phyloP scores from a whole-genome alignment of 2,797 vertebrate genomes.

The Brachymystax lenok region DNA sequence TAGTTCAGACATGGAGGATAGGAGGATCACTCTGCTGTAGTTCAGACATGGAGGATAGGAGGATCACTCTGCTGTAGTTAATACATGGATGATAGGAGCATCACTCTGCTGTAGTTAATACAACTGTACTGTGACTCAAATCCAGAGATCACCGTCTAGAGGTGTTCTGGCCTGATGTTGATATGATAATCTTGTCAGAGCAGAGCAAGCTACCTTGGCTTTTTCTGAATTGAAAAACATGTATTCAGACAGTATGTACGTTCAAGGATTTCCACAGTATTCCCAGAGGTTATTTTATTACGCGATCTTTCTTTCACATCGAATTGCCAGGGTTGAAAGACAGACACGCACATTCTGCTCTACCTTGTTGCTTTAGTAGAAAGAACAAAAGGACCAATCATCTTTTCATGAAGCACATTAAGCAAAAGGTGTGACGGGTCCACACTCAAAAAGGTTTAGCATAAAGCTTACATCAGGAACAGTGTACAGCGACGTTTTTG shows the following conservation, averaged over 20 bases:
- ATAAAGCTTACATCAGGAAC: no score
- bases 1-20: no score
- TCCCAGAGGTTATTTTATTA: background rate
- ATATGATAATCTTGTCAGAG: background rate
- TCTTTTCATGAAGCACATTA: conserved; percentile 9
- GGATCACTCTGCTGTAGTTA: no score
- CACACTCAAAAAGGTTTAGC: no score
- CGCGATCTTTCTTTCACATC: background rate
- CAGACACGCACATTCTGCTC: background rate
- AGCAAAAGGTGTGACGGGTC: background rate
- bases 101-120: background rate
- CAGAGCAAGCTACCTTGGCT: background rate
- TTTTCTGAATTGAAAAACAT: background rate
- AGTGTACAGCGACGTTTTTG: no score
- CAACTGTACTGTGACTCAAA: background rate
- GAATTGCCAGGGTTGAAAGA: conserved; percentile 17
- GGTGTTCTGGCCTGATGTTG: background rate
- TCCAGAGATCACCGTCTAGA: background rate
- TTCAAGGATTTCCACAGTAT: background rate
- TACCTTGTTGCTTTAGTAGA: conserved; percentile 15
- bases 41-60: no score
- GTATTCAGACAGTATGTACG: background rate
- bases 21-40: no score
- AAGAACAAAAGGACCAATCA: conserved; percentile 30
- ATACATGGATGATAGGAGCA: no score